Evolutionary conservation across 2,888 invertebrate genomes (phyloP).

Genomic region (Athalia cordata): DNA sequence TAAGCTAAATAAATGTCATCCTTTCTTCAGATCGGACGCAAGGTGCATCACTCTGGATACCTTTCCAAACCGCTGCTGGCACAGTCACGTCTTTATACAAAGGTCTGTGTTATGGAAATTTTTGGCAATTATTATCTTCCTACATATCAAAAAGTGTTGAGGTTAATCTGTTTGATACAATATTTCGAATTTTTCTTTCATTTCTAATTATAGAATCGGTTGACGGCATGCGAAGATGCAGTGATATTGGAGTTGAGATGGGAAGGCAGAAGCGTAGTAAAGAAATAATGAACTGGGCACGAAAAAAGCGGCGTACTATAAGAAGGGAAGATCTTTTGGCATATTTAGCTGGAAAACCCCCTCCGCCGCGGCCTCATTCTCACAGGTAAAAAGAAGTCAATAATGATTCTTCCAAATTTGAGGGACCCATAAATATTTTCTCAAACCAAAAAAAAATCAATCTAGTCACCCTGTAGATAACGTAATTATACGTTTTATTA

Average conservation of each 20-base stretch:
- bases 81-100: slow-evolving; percentile 86
- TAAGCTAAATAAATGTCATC: too few species aligned
- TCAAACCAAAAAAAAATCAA: too few species aligned
- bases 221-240: slow-evolving; percentile 81
- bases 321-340: slow-evolving; percentile 85
- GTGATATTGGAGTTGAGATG: slow-evolving; percentile 82
- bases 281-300: slow-evolving; percentile 86
- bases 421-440: not conserved
- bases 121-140: not conserved
- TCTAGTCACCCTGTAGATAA: too few species aligned
- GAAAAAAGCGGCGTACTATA: slow-evolving; percentile 83
- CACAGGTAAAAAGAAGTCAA: slow-evolving; percentile 71
- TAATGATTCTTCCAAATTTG: not conserved
- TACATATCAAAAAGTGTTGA: too few species aligned
- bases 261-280: slow-evolving; percentile 84
- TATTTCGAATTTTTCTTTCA: not conserved
- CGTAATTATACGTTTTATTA: not conserved
- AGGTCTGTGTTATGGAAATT: slow-evolving; percentile 74
- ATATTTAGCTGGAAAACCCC: slow-evolving; percentile 83
- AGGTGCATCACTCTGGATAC: slow-evolving; percentile 81
- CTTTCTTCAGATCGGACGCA: slow-evolving; percentile 78
- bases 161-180: too few species aligned
- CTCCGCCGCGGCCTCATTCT: slow-evolving; percentile 77
- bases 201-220: slow-evolving; percentile 78
- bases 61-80: slow-evolving; percentile 87